Percentiles rank a stretch among this genome's conserved stretches.
Conservation (phyloP, 2,113 vertebrate genomes). For the Dasyprocta punctata region DNA sequence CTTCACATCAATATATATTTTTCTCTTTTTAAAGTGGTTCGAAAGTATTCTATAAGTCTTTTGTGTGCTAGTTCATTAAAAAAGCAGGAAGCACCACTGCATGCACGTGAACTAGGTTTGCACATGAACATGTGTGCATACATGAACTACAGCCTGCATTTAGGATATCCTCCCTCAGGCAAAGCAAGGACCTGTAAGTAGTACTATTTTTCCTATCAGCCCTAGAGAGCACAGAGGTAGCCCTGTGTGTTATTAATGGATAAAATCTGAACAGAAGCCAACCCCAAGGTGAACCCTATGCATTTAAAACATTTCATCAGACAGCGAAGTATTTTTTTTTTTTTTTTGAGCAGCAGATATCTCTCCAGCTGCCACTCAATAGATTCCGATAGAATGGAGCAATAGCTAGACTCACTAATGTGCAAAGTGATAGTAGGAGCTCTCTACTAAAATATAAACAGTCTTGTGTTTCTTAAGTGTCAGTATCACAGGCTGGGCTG, state of each 20-base stretch:
- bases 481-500: slow-evolving; percentile 80
- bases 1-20: not conserved
- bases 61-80: not conserved
- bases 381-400: slow-evolving; percentile 84
- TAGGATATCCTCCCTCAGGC: slow-evolving; percentile 84
- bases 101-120: not conserved
- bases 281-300: slow-evolving; percentile 92
- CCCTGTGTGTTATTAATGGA: slow-evolving; percentile 91
- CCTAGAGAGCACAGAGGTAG: slow-evolving; percentile 86
- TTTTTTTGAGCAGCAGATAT: slow-evolving; percentile 83
- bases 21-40: not conserved
- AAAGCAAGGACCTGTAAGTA: slow-evolving; percentile 84
- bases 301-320: slow-evolving; percentile 93
- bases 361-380: slow-evolving; percentile 86
- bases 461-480: slow-evolving; percentile 84
- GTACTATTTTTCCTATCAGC: slow-evolving; percentile 87
- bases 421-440: slow-evolving; percentile 87
- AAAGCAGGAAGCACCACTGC: not conserved
- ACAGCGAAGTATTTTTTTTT: slow-evolving; percentile 88
- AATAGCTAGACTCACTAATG: slow-evolving; percentile 84
- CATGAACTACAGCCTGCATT: slow-evolving; percentile 58
- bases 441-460: slow-evolving; percentile 87
- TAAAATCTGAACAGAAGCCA: slow-evolving; percentile 90
- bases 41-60: not conserved
- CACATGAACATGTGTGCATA: not conserved